Conservation (phyloP, 2,888 invertebrate species). For the Chymomyza fuscimana region DNA sequence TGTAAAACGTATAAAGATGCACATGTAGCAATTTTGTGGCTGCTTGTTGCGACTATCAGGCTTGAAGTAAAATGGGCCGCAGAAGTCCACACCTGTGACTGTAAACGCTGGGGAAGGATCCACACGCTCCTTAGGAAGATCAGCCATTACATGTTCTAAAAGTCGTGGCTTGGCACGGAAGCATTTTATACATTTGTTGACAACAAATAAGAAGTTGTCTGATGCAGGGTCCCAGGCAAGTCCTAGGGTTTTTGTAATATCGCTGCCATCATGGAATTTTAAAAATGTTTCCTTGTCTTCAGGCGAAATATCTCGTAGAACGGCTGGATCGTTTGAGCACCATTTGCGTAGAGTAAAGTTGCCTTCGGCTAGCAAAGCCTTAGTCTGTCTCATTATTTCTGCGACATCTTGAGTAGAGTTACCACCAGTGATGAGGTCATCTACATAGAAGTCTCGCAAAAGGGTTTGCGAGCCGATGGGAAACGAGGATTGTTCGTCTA, state of each 20-base stretch:
- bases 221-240: slow-evolving; percentile 22
- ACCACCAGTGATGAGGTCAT: slow-evolving; percentile 36
- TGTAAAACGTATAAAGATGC: too few relatives aligned
- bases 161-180: too few relatives aligned
- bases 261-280: slow-evolving; percentile 21
- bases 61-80: too few relatives aligned
- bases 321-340: slow-evolving; percentile 23
- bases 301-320: slow-evolving; percentile 1
- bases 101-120: too few relatives aligned
- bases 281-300: slow-evolving; percentile 13
- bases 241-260: slow-evolving; percentile 25
- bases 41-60: too few relatives aligned
- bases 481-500: slow-evolving; percentile 10
- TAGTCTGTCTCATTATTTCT: slow-evolving; percentile 22
- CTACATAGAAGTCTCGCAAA: slow-evolving; percentile 40
- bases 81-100: too few relatives aligned
- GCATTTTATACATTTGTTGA: too few relatives aligned
- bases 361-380: slow-evolving; percentile 10
- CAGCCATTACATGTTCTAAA: too few relatives aligned
- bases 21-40: too few relatives aligned
- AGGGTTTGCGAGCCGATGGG: background rate
- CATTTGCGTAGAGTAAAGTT: slow-evolving; percentile 32
- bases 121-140: too few relatives aligned
- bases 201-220: slow-evolving; percentile 13
- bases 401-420: slow-evolving; percentile 24